A percentile compares a stretch with the other conserved stretches of the same genome.
These are phyloP conservation scores for Pygoscelis adeliae DNA, from an alignment of 2,113 vertebrate genomes.

Conservation along the genomic window DNA sequence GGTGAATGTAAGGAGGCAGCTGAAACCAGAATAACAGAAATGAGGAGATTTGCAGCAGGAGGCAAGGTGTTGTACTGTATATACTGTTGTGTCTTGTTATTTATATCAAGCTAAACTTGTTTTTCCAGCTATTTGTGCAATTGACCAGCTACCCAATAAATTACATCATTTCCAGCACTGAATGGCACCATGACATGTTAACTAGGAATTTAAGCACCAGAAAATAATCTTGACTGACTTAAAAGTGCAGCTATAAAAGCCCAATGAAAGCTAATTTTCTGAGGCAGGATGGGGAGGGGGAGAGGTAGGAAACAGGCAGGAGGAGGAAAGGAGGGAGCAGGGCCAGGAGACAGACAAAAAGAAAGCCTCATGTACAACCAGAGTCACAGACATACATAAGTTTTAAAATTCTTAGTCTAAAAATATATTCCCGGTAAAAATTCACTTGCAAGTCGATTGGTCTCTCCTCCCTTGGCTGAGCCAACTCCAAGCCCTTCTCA, in stretches of 20 bases:
- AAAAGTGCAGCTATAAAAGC: slow-evolving; percentile 52
- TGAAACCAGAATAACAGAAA: slow-evolving; percentile 47
- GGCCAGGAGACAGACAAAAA: background rate
- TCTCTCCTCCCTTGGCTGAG: background rate
- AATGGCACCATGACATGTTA: slow-evolving; percentile 39
- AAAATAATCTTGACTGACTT: slow-evolving; percentile 57
- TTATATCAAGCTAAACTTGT: slow-evolving; percentile 52
- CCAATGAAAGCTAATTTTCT: slow-evolving; percentile 36
- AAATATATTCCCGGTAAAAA: background rate
- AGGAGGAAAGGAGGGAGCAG: background rate
- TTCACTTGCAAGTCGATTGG: background rate
- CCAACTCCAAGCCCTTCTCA: background rate
- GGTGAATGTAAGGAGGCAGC: background rate
- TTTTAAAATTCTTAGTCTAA: background rate
- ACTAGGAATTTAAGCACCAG: slow-evolving; percentile 53
- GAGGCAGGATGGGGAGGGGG: background rate
- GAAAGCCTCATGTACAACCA: background rate
- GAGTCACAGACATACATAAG: background rate
- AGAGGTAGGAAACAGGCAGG: background rate
- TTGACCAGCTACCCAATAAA: slow-evolving; percentile 44
- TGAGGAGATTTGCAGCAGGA: slow-evolving; percentile 22
- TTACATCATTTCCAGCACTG: slow-evolving; percentile 49
- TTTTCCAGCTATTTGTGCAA: slow-evolving; percentile 58
- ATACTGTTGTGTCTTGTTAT: slow-evolving; percentile 37
- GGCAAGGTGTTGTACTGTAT: slow-evolving; percentile 11